phyloP scores from a whole-genome alignment of 1,140 invertebrate species.

The Nephila pilipes region DNA sequence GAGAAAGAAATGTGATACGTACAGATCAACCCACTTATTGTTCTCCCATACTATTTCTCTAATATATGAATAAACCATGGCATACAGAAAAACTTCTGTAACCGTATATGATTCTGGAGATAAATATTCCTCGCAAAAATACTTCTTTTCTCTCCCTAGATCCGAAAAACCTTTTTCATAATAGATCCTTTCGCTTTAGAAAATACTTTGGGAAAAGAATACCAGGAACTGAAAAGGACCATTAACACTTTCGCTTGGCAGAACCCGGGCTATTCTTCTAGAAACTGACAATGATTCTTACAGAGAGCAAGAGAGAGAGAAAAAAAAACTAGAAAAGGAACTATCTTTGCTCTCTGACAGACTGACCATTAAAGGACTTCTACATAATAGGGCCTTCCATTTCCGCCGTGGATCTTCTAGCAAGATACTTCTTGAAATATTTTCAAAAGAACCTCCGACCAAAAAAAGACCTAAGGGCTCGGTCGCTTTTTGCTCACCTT shows the following conservation, averaged over 20 bases:
- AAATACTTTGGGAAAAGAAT: constrained; percentile 36
- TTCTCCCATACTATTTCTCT: background rate
- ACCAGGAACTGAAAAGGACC: constrained; percentile 41
- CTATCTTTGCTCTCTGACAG: constrained; percentile 39
- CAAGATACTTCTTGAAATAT: constrained; percentile 38
- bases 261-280: constrained; percentile 2
- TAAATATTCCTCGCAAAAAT: background rate
- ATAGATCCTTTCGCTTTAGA: constrained; percentile 35
- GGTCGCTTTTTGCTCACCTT: constrained; percentile 1
- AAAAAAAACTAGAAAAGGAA: background rate
- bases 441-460: constrained; percentile 20
- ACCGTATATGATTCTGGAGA: background rate
- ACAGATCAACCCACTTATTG: background rate
- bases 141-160: background rate
- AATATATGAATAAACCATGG: background rate
- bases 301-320: background rate
- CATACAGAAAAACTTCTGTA: background rate
- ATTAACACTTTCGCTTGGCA: constrained; percentile 58
- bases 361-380: constrained; percentile 66
- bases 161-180: constrained; percentile 34
- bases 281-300: constrained; percentile 60
- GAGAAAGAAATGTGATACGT: background rate
- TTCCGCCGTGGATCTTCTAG: constrained; percentile 17
- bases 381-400: constrained; percentile 57
- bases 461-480: background rate